Conservation (phyloP, 2,888 invertebrate genomes). For the Eupithecia exiguata region DNA sequence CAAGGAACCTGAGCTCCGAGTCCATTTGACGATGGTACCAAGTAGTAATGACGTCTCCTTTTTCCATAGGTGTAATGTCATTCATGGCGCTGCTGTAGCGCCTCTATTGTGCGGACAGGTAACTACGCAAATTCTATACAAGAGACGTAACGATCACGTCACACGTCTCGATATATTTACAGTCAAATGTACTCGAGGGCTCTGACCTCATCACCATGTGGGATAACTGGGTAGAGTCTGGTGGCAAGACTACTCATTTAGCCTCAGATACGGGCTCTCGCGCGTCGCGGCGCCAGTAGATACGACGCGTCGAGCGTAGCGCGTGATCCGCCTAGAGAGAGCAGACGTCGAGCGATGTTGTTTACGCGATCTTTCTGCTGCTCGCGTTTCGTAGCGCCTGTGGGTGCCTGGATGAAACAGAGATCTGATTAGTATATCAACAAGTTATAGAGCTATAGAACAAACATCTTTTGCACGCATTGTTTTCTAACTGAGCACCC, state of each 20-base stretch:
- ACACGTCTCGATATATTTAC: no score
- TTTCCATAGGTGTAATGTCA: no score
- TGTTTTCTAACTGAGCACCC: neutral
- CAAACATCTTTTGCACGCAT: neutral
- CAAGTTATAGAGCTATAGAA: neutral
- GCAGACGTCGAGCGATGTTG: conserved; percentile 69
- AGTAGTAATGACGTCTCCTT: no score
- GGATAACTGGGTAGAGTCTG: neutral
- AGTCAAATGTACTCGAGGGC: no score
- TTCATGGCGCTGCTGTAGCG: no score
- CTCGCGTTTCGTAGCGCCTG: conserved; percentile 23
- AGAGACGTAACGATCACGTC: no score
- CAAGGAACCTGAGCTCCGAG: neutral
- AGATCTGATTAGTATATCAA: neutral
- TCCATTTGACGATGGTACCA: no score
- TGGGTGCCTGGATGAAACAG: neutral
- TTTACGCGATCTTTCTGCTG: conserved; percentile 74
- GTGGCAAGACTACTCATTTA: neutral
- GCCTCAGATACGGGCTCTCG: conserved; percentile 44
- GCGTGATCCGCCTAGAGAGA: conserved; percentile 60
- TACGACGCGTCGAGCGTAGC: conserved; percentile 70
- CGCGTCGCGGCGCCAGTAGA: conserved; percentile 63
- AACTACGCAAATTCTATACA: no score
- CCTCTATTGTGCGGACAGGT: no score
- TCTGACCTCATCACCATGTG: neutral